These are phyloP conservation scores for Drosophila virilis DNA, from an alignment of 1,140 invertebrate genomes.

Conservation along the genomic window DNA sequence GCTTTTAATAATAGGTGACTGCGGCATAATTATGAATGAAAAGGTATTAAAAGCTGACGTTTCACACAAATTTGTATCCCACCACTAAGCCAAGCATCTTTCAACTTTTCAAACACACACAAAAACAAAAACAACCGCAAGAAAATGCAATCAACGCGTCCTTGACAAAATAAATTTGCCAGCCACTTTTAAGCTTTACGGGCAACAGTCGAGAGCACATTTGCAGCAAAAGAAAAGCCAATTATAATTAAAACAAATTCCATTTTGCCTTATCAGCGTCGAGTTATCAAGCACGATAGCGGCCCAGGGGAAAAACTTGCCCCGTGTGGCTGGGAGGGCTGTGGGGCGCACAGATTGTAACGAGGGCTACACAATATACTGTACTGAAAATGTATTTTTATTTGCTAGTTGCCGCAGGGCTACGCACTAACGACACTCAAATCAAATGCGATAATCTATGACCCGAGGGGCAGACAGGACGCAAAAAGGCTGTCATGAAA, in stretches of 20 bases:
- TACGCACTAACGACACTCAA: slow-evolving; percentile 59
- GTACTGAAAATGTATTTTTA: slow-evolving; percentile 12
- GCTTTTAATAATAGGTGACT: too few relatives aligned
- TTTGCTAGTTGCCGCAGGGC: slow-evolving; percentile 23
- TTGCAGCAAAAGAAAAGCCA: slow-evolving; percentile 38
- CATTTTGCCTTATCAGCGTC: slow-evolving; percentile 38
- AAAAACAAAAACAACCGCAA: background rate
- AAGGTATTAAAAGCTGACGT: too few relatives aligned
- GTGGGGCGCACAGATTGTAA: background rate
- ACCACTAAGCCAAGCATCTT: slow-evolving; percentile 1
- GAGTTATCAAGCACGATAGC: slow-evolving; percentile 38
- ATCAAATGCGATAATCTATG: slow-evolving; percentile 76
- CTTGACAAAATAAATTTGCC: slow-evolving; percentile 17
- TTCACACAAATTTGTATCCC: background rate
- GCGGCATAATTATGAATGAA: too few relatives aligned
- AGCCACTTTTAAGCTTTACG: slow-evolving; percentile 20
- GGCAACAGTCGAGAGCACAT: background rate
- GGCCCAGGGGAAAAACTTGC: slow-evolving; percentile 16
- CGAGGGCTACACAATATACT: slow-evolving; percentile 28
- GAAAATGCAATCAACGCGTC: slow-evolving; percentile 25
- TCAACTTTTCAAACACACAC: background rate
- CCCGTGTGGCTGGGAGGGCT: background rate
- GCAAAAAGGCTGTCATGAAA: slow-evolving; percentile 64
- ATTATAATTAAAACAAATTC: slow-evolving; percentile 67
- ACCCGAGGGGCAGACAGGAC: slow-evolving; percentile 36